Evolutionary conservation across 2,113 vertebrate genomes (phyloP), one percentile per base, ranked within the genome.

Genomic region (Psilopogon haemacephalus): DNA sequence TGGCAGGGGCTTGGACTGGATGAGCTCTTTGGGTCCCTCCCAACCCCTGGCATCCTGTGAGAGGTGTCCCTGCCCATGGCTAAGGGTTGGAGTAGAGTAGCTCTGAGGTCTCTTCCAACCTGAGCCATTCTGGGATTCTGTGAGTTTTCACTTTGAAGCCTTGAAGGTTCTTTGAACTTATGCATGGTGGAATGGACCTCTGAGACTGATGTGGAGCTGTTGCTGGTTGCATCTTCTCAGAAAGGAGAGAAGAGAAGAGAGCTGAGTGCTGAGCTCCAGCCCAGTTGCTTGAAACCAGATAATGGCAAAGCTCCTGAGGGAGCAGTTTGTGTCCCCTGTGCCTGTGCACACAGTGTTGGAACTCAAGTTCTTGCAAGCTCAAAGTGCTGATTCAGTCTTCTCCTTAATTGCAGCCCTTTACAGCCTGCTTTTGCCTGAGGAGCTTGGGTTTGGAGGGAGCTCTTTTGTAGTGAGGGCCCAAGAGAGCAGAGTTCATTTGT

Each of bases 371-470:
- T 91, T 82, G 60, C 87, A 91, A 94, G 82, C 71, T 79, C 12
- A 48, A 72, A 89, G 87, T 91, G 94, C 95, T 91, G 95, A 94
- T 94, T 93, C 91, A 80, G 94, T 89, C 63, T 89, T 95, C 71
- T 84, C 65, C 77, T 93, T 94, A 95, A 91, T 93, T 95, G 75
- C 87, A 83, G 7, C 77, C 69, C 91, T 95, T 94, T 90, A 92
- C 77, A 84, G 92, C 90, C 33, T 93, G 77, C 88, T 84, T 86
- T 95, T 96, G 92, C 84, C 94, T 89, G 23, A 59, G 54, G 73
- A 86, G 1, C 84, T 48, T 46, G 65, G 15, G 19, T 65, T 90
- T 76, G 70, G 74, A 82, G 76, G 77, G 89, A 86, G 77, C 84
- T 94, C 84, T 93, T 95, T 96, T 94, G 84, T 90, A 92, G 86